Conservation (phyloP, 2,888 invertebrate species). For the Amphipyra tragopoginis region DNA sequence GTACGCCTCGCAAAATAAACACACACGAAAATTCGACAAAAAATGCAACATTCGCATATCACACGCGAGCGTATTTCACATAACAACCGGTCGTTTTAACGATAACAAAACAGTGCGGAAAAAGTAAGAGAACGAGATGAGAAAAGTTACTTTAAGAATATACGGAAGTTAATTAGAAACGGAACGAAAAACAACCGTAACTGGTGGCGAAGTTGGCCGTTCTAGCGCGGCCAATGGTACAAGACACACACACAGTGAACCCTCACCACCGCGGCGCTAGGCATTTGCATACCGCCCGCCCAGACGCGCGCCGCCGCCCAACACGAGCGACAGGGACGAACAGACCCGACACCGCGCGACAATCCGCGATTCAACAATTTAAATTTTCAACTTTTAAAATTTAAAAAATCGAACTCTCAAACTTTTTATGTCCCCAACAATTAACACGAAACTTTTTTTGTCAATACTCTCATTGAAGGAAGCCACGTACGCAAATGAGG, state of each 20-base stretch:
- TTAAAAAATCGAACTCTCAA: conserved; percentile 25
- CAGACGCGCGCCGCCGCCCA: conserved; percentile 89
- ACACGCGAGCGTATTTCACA: conserved; percentile 84
- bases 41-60: conserved; percentile 80
- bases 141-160: conserved; percentile 89
- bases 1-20: conserved; percentile 75
- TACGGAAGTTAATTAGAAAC: conserved; percentile 90
- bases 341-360: conserved; percentile 64
- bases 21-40: conserved; percentile 72
- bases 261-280: conserved; percentile 82
- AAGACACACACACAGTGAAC: conserved; percentile 85
- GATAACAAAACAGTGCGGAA: conserved; percentile 74
- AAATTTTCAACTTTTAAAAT: conserved; percentile 53
- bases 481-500: conserved; percentile 70
- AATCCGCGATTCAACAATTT: conserved; percentile 66
- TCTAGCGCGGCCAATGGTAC: conserved; percentile 90
- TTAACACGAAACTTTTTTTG: conserved; percentile 17
- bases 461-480: conserved; percentile 6
- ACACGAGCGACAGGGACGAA: conserved; percentile 86
- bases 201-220: conserved; percentile 90
- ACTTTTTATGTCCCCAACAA: conserved; percentile 18
- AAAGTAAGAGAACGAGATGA: conserved; percentile 84
- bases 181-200: conserved; percentile 90
- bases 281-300: conserved; percentile 91
- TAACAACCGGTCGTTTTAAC: conserved; percentile 76